Percentiles rank a stretch among this genome's conserved stretches.
These are phyloP conservation scores for Cephus pygmeus DNA, from an alignment of 2,888 invertebrate genomes.

Conservation along the genomic window DNA sequence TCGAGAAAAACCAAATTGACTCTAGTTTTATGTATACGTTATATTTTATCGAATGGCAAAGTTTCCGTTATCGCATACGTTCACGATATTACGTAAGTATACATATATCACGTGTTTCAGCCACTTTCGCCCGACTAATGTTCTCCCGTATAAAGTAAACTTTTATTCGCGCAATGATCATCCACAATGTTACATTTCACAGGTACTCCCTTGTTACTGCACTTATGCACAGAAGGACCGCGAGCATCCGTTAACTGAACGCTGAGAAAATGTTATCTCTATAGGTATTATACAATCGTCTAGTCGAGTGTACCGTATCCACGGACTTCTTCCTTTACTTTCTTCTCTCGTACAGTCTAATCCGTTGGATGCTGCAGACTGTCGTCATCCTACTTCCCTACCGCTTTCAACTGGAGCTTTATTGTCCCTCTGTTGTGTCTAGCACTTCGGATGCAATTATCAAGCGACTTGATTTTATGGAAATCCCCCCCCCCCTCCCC, in stretches of 20 bases:
- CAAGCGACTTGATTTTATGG: background rate
- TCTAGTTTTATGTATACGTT: background rate
- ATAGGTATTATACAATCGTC: constrained; percentile 2
- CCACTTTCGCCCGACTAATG: background rate
- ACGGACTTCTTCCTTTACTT: background rate
- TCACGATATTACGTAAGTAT: background rate
- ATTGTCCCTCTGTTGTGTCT: background rate
- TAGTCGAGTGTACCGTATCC: background rate
- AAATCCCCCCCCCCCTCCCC: background rate
- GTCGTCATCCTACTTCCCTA: background rate
- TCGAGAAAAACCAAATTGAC: background rate
- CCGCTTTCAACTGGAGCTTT: background rate
- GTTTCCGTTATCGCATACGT: background rate
- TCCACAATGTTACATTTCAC: background rate
- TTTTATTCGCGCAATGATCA: constrained; percentile 5
- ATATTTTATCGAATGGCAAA: background rate
- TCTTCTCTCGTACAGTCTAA: background rate
- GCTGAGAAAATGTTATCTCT: constrained; percentile 43
- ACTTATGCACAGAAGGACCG: background rate
- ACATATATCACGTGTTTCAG: background rate
- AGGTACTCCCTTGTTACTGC: background rate
- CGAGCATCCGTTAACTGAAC: constrained; percentile 38
- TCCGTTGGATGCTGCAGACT: background rate
- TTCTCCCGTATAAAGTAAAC: constrained; percentile 6
- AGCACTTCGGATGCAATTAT: background rate